Evolutionary conservation across 2,113 vertebrate genomes (phyloP), one percentile per base, ranked within the genome.

Genomic region (human): DNA sequence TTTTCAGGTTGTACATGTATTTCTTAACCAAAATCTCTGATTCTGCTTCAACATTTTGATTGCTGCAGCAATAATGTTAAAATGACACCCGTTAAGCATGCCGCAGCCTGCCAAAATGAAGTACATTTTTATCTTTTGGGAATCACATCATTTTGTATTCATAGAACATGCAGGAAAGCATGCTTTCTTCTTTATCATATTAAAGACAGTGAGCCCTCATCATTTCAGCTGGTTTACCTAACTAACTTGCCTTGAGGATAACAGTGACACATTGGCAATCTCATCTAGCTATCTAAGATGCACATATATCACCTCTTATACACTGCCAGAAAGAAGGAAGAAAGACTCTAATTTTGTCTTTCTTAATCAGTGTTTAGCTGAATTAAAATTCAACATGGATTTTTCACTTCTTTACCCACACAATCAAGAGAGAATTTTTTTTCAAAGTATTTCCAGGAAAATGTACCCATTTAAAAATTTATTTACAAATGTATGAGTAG

Each of bases 51-150:
- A 48, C 9, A 78, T 35, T 93, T 76, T 80, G 35, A 73, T 9
- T 52, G 25, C 45, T 82, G 38, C 57, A 89, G 45, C 40, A 59
- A 12, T 89, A 79, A 68, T 75, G 14, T 81, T 93, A 57, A 81
- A 96, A 93, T 52, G 61, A 85, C 8, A 35, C 32, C 8, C 76
- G 43, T 13, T 40, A 78, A 38, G 83, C 98, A 73, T 68, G 94
- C 76, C 57, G 35, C 23, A 52, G 80, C 97, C 84, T 98, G 95
- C 40, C 57, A 75, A 72, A 7, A 23, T 7, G 84, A 93, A 96
- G 50, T 72, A 83, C 48, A 40, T 84, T 76, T 94, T 97, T 98
- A 95, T 98, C 97, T 97, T 92, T 95, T 20, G 68, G 55, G 81
- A 96, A 97, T 92, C 96, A 90, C 76, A 30, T 92, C 55, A 92